These are phyloP conservation scores for Melanostigma gelatinosum DNA, from an alignment of 2,113 vertebrate genomes.

Conservation along the genomic window DNA sequence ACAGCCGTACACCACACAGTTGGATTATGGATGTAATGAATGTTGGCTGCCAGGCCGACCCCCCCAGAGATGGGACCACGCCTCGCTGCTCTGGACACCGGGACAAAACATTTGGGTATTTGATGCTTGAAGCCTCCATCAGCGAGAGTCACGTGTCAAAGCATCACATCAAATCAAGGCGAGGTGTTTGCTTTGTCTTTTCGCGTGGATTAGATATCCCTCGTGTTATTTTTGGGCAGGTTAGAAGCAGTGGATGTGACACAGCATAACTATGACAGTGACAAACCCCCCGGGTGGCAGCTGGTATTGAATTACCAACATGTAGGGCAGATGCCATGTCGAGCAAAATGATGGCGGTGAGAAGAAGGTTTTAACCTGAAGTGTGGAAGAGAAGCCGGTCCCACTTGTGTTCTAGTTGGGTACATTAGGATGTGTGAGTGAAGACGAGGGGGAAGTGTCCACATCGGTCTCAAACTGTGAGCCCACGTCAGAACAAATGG, in stretches of 20 bases:
- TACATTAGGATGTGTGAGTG: no score
- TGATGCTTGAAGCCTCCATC: not conserved
- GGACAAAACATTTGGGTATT: conserved; percentile 34
- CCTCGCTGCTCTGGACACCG: conserved; percentile 7
- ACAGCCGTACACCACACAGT: conserved; percentile 12
- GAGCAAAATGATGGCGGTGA: not conserved
- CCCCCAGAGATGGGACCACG: conserved; percentile 31
- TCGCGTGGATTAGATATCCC: not conserved
- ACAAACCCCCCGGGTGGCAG: not conserved
- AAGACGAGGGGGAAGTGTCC: no score
- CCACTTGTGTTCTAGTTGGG: no score
- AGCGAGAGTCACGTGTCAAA: not conserved
- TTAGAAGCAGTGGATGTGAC: not conserved
- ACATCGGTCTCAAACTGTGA: no score
- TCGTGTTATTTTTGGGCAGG: not conserved
- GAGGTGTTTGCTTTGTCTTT: not conserved
- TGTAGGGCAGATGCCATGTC: not conserved
- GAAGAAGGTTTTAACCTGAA: not conserved
- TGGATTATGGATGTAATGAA: conserved; percentile 47
- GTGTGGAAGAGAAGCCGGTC: no score
- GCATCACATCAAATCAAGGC: conserved; percentile 1
- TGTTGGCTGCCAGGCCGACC: conserved; percentile 1
- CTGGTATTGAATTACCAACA: conserved; percentile 10
- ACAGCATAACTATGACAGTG: not conserved
- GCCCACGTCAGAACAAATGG: no score